Base-by-base conservation (phyloP, 2,797 vertebrate species). In the Pseudotriccus pelzelni region DNA sequence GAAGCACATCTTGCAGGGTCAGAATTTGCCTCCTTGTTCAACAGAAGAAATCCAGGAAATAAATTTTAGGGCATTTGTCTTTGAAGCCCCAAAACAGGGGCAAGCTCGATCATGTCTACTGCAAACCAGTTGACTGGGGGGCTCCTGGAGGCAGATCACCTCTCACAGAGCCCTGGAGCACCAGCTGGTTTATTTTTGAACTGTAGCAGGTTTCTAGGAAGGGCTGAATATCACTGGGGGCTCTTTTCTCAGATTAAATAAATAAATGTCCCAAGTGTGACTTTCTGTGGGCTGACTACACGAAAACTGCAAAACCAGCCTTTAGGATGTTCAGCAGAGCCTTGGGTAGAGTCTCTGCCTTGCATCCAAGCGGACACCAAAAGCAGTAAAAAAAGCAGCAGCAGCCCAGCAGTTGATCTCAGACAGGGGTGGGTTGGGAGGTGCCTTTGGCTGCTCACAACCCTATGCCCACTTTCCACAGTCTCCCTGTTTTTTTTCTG, bases 401-500 rank as follows among this genome's bases (percentile, higher is more conserved):
- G 63, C 12, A 87, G 76, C 56, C 34, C 82, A 44, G 17, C 4
- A 17, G 3, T 2, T 43, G 25, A 44, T 16, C 39, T 14, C 23
- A 14, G 30, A 47, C 50, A 74, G 59, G 49, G 58, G 28, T 2
- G 1, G 1, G 47, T 5, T 21, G 52, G 52, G 59, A 43, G 0
- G 0, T 46, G n/a, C 37, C 25, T 58, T 46, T 59, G 12, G 53
- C 62, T 81, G 62, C 66, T 56, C 13, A 22, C 16, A 53, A 24
- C 13, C 41, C 49, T 25, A 39, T 37, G 12, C 15, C 21, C 18
- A 2, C 24, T 74, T n/a, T 19, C 73, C 10, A 4, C 14, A 2
- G 17, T 20, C 1, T 0, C 30, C 21, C 7, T 2, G 32, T 7
- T 3, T 47, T 37, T 37, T 4, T 58, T 32, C 41, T 30, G 12